Percentiles rank a stretch among this genome's conserved stretches.
These are phyloP conservation scores for Tromatobia lineatoria DNA, from an alignment of 2,888 invertebrate species.

Conservation along the genomic window DNA sequence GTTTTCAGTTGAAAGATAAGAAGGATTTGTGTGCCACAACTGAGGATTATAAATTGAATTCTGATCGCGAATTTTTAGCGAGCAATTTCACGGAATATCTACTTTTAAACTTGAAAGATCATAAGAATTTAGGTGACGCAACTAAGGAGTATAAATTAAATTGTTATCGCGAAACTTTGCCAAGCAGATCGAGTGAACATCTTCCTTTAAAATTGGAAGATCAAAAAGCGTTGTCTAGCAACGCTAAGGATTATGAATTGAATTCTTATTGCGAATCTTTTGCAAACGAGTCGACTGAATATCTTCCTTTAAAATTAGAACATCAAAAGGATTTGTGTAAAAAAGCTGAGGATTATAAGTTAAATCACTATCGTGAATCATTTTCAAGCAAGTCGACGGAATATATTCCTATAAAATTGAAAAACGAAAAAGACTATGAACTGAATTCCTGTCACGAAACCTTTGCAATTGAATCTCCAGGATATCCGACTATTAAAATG, in stretches of 20 bases:
- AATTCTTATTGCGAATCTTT: background rate
- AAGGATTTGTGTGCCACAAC: background rate
- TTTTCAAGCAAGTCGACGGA: slow-evolving; percentile 1
- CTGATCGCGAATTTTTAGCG: background rate
- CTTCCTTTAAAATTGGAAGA: background rate
- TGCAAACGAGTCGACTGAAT: background rate
- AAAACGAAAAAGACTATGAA: background rate
- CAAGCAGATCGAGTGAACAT: background rate
- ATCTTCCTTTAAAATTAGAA: background rate
- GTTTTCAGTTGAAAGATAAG: background rate
- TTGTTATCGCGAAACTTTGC: background rate
- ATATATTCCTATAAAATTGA: background rate
- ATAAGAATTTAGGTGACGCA: background rate
- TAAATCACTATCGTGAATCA: background rate
- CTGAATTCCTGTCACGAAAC: background rate
- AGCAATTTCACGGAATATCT: background rate
- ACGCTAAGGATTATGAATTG: background rate
- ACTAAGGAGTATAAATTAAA: background rate
- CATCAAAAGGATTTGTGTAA: background rate
- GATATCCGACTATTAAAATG: background rate
- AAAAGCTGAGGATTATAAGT: background rate
- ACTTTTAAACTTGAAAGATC: background rate
- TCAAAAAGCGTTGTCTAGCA: background rate
- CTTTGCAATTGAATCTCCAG: background rate
- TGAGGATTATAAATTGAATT: background rate